Percentiles rank a stretch among this genome's conserved stretches.
Evolutionary conservation across 2,113 vertebrate species (phyloP).

Genomic region (Alexandromys fortis): DNA sequence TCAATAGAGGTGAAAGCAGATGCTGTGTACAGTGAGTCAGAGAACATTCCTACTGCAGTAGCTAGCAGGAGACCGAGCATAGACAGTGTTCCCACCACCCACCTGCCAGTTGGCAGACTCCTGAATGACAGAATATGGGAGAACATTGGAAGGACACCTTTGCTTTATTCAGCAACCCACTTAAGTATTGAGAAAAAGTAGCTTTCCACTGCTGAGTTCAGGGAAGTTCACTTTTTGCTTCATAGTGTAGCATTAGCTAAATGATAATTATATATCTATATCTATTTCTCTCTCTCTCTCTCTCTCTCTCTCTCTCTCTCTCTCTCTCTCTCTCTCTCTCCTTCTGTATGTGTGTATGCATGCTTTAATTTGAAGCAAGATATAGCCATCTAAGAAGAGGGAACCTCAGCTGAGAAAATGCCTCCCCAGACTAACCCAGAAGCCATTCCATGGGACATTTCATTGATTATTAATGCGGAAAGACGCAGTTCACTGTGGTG

Average conservation of each 20-base stretch:
- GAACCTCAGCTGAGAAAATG: not conserved
- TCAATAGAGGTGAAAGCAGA: not conserved
- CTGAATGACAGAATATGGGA: not conserved
- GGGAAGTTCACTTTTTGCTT: not conserved
- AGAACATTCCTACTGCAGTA: not conserved
- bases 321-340: no score
- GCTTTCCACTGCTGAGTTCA: not conserved
- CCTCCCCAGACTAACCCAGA: not conserved
- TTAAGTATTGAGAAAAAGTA: not conserved
- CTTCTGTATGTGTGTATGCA: not conserved
- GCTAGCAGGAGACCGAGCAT: fast-evolving
- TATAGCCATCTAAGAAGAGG: not conserved
- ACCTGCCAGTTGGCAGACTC: not conserved
- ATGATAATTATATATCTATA: not conserved
- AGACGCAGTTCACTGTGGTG: not conserved
- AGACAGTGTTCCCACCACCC: no score
- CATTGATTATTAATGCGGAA: not conserved
- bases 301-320: no score
- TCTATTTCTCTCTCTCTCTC: no score
- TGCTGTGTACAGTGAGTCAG: not conserved
- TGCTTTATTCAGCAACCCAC: not conserved
- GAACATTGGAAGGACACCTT: no score
- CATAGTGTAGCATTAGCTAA: not conserved
- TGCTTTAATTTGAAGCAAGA: not conserved
- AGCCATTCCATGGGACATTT: not conserved